Conservation (phyloP, 2,113 vertebrate genomes). For the Lophius piscatorius region DNA sequence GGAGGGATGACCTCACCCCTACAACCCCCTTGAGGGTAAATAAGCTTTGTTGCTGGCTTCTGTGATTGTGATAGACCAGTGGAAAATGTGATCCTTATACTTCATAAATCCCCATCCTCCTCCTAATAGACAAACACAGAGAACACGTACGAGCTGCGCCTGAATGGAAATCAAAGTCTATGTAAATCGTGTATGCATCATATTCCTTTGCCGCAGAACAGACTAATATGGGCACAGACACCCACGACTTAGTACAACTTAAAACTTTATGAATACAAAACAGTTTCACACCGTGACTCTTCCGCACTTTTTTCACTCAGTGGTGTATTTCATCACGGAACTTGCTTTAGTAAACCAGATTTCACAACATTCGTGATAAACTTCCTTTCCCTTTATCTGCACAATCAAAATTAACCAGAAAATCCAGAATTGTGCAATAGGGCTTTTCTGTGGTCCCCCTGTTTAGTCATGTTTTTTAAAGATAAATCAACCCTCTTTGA, state of each 20-base stretch:
- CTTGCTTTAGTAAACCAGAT: no score
- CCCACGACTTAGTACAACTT: constrained; percentile 27
- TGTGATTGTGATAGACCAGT: constrained; percentile 64
- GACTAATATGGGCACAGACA: constrained; percentile 27
- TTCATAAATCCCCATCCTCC: constrained; percentile 21
- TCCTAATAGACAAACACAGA: constrained; percentile 38
- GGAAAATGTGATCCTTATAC: constrained; percentile 72
- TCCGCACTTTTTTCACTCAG: constrained; percentile 42
- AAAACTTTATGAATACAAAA: constrained; percentile 71
- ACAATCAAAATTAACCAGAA: no score
- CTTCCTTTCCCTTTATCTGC: no score
- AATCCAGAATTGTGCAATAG: no score
- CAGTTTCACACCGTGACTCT: constrained; percentile 68
- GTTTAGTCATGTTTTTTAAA: no score
- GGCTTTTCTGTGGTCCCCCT: no score
- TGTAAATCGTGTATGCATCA: constrained; percentile 11
- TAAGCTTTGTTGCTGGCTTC: constrained; percentile 77
- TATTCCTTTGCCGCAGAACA: constrained; percentile 39
- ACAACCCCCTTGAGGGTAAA: constrained; percentile 62
- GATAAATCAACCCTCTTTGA: no score
- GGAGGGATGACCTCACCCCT: constrained; percentile 80
- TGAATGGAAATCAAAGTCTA: constrained; percentile 41
- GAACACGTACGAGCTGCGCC: constrained; percentile 27
- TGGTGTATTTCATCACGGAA: constrained; percentile 39
- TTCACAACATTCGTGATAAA: no score